phyloP scores from a whole-genome alignment of 2,797 vertebrate species.

The Petrocephalus schoutedeni region DNA sequence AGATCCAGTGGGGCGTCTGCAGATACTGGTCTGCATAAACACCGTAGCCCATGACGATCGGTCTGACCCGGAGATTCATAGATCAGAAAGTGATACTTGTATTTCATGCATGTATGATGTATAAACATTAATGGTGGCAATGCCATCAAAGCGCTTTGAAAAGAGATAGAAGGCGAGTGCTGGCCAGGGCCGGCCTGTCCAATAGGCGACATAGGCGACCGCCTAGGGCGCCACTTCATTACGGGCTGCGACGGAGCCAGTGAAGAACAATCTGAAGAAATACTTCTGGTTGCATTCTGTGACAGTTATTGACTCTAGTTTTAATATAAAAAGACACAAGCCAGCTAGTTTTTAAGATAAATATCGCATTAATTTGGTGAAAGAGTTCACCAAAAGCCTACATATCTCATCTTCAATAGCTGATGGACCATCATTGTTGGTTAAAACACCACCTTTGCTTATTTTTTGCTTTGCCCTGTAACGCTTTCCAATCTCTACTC shows the following conservation, averaged over 20 bases:
- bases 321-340: too few species aligned
- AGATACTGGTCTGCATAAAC: conserved; percentile 36
- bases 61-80: background rate
- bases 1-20: conserved; percentile 5
- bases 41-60: background rate
- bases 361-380: background rate
- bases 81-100: background rate
- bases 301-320: too few species aligned
- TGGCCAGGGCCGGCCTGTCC: too few species aligned
- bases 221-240: too few species aligned
- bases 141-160: background rate
- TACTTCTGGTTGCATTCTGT: too few species aligned
- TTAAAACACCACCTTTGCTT: background rate
- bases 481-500: background rate
- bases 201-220: too few species aligned
- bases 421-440: background rate
- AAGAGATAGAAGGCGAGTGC: background rate
- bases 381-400: background rate
- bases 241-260: too few species aligned
- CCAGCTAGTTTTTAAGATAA: too few species aligned
- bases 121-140: background rate
- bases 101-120: background rate
- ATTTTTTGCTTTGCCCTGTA: background rate
- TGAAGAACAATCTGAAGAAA: too few species aligned
- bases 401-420: background rate